Evolutionary conservation across 2,113 vertebrate genomes (phyloP), one percentile per base, ranked within the genome.

Genomic region (Psittacula cyanocephala): DNA sequence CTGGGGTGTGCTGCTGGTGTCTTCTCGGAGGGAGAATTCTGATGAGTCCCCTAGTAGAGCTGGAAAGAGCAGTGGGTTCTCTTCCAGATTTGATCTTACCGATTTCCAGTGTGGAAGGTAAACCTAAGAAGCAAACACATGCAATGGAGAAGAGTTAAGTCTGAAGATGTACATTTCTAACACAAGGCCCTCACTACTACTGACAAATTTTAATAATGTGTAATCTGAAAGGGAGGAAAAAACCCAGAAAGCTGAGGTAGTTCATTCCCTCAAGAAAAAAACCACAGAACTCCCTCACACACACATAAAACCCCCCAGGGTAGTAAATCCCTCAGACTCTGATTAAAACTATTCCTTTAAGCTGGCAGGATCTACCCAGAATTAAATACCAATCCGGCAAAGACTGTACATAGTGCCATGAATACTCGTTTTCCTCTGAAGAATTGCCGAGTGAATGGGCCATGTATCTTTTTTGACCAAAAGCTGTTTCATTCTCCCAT

Each of bases 271-370:
- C 19, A 72, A 43, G 47, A 13, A 60, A 68, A 65, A 44, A 23
- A 1, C 13, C 47, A 52, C 33, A 35, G 13, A 71, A 29, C 41
- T 81, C 65, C 24, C n/a, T 53, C 64, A 57, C 3, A 24, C 13
- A 13, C 28, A 22, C 1, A 1, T 35, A 62, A 70, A 47, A 37
- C 0, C 4, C 18, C 68, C 37, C 17, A 67, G 53, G 31, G 17
- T 17, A 57, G 41, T 59, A 86, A 81, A 81, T 92, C 60, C 55
- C 46, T 95, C 31, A 41, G 31, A 39, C 6, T 65, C 50, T 84
- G 76, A 86, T 91, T 95, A 71, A 89, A 86, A 67, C 52, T 31
- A 17, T 55, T 88, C 52, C 10, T 93, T 80, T 92, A 94, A 92
- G 55, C 64, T 15, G 10, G 2, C 25, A 75, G 55, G 62, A 87